Evolutionary conservation across 2,888 invertebrate species (phyloP).

Genomic region (Prosopocoilus inquinatus): DNA sequence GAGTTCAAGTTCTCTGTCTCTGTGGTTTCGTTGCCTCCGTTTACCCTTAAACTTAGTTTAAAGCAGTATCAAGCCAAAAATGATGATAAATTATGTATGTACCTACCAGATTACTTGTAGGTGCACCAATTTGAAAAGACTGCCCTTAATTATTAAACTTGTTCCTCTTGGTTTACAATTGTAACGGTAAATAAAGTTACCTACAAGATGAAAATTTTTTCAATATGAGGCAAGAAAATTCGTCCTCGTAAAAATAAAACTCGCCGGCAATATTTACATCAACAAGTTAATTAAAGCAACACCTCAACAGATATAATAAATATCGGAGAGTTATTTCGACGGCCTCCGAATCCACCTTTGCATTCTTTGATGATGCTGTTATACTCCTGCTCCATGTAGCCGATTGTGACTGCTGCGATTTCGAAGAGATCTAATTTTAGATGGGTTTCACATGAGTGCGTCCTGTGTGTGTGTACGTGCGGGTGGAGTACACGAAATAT

Average conservation of each 20-base stretch:
- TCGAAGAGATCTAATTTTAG: slow-evolving; percentile 1
- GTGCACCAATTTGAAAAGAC: too few species aligned
- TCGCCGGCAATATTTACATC: not conserved
- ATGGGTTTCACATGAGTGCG: not conserved
- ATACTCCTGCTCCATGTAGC: not conserved
- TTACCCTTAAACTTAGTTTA: too few species aligned
- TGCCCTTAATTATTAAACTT: too few species aligned
- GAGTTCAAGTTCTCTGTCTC: too few species aligned
- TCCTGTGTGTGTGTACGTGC: not conserved
- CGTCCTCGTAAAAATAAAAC: not conserved
- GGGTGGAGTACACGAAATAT: slow-evolving; percentile 1
- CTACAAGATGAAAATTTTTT: too few species aligned
- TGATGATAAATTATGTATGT: too few species aligned
- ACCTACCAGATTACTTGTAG: too few species aligned
- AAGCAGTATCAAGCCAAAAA: too few species aligned
- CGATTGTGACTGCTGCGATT: not conserved
- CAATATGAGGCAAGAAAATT: too few species aligned
- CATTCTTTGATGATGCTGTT: not conserved
- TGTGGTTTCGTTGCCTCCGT: too few species aligned
- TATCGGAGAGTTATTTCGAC: not conserved
- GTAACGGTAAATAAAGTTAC: too few species aligned
- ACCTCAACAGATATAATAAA: not conserved
- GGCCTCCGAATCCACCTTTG: not conserved
- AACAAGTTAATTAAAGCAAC: not conserved
- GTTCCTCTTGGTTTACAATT: too few species aligned